phyloP scores from a whole-genome alignment of 2,113 vertebrate species.

The Halcyon senegalensis region DNA sequence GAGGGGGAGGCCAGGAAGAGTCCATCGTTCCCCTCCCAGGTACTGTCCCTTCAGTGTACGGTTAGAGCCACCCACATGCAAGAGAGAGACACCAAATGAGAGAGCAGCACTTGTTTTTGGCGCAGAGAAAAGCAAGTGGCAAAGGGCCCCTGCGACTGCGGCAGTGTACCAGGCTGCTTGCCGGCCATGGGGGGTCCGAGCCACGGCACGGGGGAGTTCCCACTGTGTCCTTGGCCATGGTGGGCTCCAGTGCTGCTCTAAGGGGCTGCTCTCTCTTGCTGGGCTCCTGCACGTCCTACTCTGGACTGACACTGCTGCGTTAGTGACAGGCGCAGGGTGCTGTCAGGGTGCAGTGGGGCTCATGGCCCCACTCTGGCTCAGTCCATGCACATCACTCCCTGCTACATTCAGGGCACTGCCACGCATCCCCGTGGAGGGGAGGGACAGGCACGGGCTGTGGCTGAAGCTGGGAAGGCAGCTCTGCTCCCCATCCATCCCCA shows the following conservation, averaged over 20 bases:
- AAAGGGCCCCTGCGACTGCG: background rate
- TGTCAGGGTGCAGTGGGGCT: background rate
- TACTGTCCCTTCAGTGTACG: background rate
- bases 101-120: background rate
- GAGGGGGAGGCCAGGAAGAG: background rate
- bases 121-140: background rate
- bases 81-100: background rate
- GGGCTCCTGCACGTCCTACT: background rate
- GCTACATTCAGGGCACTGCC: background rate
- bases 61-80: background rate
- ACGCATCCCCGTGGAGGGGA: fast-evolving
- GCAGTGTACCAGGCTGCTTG: background rate
- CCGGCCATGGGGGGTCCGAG: fast-evolving
- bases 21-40: fast-evolving
- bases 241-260: background rate
- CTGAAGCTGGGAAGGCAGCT: background rate
- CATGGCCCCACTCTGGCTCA: background rate
- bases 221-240: background rate
- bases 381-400: background rate
- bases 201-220: fast-evolving
- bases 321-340: fast-evolving
- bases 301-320: background rate
- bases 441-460: background rate
- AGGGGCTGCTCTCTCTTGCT: background rate
- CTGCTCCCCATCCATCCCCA: background rate